Conservation (phyloP, 2,797 vertebrate species). For the Hippocampus kuda region DNA sequence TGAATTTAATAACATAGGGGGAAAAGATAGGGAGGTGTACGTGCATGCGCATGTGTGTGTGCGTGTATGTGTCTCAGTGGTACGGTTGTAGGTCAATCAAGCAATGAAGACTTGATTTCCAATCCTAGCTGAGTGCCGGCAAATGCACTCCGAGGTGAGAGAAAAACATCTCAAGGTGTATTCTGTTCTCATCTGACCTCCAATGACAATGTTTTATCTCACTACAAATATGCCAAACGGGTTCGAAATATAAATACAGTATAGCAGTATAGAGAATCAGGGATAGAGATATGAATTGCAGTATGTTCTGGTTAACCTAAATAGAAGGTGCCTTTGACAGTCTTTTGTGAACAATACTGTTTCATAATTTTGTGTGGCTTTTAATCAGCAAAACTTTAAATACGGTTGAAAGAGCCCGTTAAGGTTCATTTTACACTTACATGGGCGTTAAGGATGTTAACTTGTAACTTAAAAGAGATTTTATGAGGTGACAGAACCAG, state of each 20-base stretch:
- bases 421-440: no score
- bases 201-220: background rate
- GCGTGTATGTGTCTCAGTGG: background rate
- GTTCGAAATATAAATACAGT: constrained; percentile 1
- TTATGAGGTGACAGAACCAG: no score
- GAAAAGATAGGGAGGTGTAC: constrained; percentile 7
- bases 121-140: constrained; percentile 30
- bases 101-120: constrained; percentile 20
- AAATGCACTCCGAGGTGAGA: constrained; percentile 16
- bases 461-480: no score
- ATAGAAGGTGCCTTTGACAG: background rate
- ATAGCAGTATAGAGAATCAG: background rate
- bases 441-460: no score
- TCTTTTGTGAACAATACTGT: background rate
- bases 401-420: background rate
- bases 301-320: background rate
- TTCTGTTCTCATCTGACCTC: constrained; percentile 18
- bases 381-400: background rate
- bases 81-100: constrained; percentile 24
- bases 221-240: background rate
- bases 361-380: background rate
- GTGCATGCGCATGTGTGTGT: constrained; percentile 2
- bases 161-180: constrained; percentile 29
- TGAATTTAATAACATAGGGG: constrained; percentile 21
- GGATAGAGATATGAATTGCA: background rate